Evolutionary conservation across 2,113 vertebrate genomes (phyloP).

Genomic region (Alaudala cheleensis): DNA sequence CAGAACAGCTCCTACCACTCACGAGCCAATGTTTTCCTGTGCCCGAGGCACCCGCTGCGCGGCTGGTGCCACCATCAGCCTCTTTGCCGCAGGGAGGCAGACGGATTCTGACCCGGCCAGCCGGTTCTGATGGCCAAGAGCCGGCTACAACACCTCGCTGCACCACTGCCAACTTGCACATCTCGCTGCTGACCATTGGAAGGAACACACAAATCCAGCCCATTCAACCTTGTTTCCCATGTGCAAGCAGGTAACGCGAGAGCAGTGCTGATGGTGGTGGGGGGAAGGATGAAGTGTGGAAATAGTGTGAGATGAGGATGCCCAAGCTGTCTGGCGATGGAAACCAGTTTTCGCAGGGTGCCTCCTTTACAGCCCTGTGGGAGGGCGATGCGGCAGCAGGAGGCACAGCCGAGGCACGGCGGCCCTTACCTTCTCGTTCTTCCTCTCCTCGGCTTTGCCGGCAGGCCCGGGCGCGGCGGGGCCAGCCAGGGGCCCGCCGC

Average conservation of each 20-base stretch:
- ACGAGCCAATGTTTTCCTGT: neutral
- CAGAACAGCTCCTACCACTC: neutral
- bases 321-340: neutral
- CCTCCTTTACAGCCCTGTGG: neutral
- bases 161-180: neutral
- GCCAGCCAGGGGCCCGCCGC: slow-evolving; percentile 54
- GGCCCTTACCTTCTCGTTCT: slow-evolving; percentile 87
- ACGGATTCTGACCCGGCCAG: neutral
- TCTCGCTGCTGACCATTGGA: accelerated
- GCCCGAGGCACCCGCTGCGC: neutral
- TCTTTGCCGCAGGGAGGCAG: neutral
- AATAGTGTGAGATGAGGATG: neutral
- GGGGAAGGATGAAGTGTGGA: neutral
- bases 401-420: accelerated
- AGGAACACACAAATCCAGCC: neutral
- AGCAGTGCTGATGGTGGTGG: neutral
- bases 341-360: neutral
- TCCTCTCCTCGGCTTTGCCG: slow-evolving; percentile 82
- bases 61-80: neutral
- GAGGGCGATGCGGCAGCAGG: accelerated
- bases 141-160: neutral
- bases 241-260: accelerated
- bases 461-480: slow-evolving; percentile 73
- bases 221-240: neutral
- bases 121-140: neutral